Percentiles rank a stretch among this genome's conserved stretches.
Conservation (phyloP, 2,113 vertebrate genomes). For the Grus americana region DNA sequence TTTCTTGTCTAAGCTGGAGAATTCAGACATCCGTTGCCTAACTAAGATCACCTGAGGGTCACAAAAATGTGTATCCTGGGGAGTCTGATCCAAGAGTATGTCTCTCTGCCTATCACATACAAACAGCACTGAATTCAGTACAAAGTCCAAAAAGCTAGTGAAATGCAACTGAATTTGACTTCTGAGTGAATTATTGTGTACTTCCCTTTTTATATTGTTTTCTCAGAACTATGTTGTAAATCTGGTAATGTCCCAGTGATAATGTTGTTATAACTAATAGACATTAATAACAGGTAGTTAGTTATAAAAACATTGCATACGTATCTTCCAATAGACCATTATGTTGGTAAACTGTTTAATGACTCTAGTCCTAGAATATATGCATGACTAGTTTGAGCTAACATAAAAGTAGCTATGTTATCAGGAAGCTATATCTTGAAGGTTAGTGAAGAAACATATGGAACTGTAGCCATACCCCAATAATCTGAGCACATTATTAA, state of each 20-base stretch:
- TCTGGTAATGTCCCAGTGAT: background rate
- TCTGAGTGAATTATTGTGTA: background rate
- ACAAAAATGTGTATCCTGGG: background rate
- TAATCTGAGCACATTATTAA: background rate
- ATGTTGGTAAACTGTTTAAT: background rate
- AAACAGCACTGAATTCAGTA: background rate
- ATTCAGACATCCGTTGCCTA: background rate
- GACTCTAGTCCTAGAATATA: background rate
- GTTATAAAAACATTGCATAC: background rate
- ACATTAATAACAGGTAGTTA: background rate
- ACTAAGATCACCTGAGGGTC: background rate
- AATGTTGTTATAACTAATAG: background rate
- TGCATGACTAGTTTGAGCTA: background rate
- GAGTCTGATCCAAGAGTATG: background rate
- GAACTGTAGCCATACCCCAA: background rate
- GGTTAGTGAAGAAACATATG: background rate
- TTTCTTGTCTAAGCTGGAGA: background rate
- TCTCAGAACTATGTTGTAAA: background rate
- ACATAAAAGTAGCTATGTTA: background rate
- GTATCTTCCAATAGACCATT: background rate
- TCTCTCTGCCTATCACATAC: background rate
- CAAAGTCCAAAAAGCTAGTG: background rate
- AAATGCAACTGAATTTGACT: background rate
- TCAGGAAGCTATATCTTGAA: background rate
- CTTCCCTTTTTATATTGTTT: background rate